Evolutionary conservation across 2,113 vertebrate genomes (phyloP).

Genomic region (Pelodiscus sinensis): DNA sequence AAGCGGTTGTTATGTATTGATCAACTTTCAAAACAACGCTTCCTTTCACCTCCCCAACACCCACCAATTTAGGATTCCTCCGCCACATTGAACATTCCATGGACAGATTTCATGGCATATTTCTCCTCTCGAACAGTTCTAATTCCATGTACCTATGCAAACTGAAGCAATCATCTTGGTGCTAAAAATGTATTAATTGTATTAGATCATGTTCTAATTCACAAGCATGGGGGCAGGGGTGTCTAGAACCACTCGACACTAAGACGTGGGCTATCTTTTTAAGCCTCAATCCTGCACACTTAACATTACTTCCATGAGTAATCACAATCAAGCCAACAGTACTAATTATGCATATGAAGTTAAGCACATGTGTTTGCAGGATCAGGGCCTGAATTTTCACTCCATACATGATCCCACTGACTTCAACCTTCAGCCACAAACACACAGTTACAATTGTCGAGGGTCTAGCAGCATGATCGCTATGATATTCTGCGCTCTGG

Average conservation of each 20-base stretch:
- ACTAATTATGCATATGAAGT: not conserved
- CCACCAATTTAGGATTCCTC: not conserved
- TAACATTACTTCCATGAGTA: not conserved
- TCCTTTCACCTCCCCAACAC: not conserved
- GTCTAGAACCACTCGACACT: not conserved
- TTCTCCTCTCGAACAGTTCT: not conserved
- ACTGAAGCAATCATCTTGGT: not conserved
- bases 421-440: not conserved
- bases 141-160: fast-evolving
- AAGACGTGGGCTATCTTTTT: not conserved
- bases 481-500: not conserved
- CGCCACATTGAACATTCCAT: not conserved
- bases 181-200: not conserved
- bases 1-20: not conserved
- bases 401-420: not conserved
- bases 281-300: not conserved
- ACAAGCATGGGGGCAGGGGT: not conserved
- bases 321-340: not conserved
- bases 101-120: not conserved
- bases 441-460: not conserved
- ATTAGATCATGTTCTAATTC: not conserved
- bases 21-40: not conserved
- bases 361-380: not conserved
- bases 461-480: not conserved
- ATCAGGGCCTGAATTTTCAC: not conserved